A percentile compares a stretch with the other conserved stretches of the same genome.
phyloP scores from a whole-genome alignment of 2,888 invertebrate genomes.

The Ochlodes sylvanus region DNA sequence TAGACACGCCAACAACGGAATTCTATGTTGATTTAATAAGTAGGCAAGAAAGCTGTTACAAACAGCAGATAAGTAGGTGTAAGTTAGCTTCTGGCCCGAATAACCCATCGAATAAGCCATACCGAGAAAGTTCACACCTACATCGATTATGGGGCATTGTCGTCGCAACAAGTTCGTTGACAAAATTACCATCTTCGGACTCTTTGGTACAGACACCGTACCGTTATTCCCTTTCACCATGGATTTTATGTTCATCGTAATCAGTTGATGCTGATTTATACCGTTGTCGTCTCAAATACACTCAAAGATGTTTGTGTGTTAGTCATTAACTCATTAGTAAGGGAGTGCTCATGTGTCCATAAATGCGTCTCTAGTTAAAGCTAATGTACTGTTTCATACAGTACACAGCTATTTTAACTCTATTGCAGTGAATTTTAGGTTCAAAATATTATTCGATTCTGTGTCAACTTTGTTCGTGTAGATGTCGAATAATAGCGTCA shows the following conservation, averaged over 20 bases:
- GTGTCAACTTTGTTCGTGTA: no score
- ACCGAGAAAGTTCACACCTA: constrained; percentile 34
- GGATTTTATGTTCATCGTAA: constrained; percentile 20
- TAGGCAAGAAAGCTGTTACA: constrained; percentile 4
- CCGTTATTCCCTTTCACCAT: constrained; percentile 46
- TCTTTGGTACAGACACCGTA: constrained; percentile 29
- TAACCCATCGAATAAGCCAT: constrained; percentile 6
- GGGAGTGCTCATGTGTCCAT: no score
- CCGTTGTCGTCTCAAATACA: background rate
- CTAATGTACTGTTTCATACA: no score
- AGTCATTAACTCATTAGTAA: background rate
- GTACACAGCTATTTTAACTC: no score
- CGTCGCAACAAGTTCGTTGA: constrained; percentile 33
- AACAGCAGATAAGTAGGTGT: background rate
- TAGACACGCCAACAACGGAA: background rate
- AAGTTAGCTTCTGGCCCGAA: constrained; percentile 6
- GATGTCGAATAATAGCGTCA: no score
- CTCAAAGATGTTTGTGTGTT: background rate
- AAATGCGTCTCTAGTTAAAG: no score
- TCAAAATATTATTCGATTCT: no score
- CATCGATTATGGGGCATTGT: constrained; percentile 29
- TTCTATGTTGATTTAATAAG: background rate
- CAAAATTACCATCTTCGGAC: constrained; percentile 43
- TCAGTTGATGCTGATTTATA: constrained; percentile 12
- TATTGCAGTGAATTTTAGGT: no score